phyloP scores from a whole-genome alignment of 1,140 invertebrate species.

The Formica exsecta region DNA sequence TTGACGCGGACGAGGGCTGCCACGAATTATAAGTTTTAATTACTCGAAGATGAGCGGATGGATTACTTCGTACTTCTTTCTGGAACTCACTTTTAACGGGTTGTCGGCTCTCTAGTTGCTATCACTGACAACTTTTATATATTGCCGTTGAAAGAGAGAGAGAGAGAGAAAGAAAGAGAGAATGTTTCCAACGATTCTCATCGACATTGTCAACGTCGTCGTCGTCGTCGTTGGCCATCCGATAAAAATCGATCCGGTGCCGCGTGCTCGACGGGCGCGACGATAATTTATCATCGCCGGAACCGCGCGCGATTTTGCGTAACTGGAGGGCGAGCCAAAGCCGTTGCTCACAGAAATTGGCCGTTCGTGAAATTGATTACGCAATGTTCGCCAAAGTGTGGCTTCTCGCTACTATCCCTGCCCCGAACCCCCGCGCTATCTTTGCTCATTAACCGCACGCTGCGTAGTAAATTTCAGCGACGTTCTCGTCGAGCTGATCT shows the following conservation, averaged over 20 bases:
- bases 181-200: conserved; percentile 3
- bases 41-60: conserved; percentile 81
- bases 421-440: conserved; percentile 12
- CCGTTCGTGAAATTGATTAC: conserved; percentile 76
- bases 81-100: conserved; percentile 71
- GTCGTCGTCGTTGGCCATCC: conserved; percentile 4
- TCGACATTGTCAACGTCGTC: not conserved
- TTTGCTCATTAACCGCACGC: conserved; percentile 61
- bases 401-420: conserved; percentile 33
- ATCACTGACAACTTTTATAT: conserved; percentile 56
- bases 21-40: conserved; percentile 83
- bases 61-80: conserved; percentile 78
- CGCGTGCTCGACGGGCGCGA: conserved; percentile 60
- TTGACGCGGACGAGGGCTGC: conserved; percentile 49
- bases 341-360: conserved; percentile 72
- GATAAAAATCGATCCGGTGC: conserved; percentile 70
- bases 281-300: conserved; percentile 75
- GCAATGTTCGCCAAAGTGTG: conserved; percentile 69
- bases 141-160: conserved; percentile 25
- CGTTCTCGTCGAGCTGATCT: conserved; percentile 39
- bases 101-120: conserved; percentile 34
- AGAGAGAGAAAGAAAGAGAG: conserved; percentile 25
- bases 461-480: conserved; percentile 51
- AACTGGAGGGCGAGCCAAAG: conserved; percentile 70
- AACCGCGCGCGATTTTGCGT: conserved; percentile 73